phyloP scores from a whole-genome alignment of 2,113 vertebrate species.

The Eulemur macaco region DNA sequence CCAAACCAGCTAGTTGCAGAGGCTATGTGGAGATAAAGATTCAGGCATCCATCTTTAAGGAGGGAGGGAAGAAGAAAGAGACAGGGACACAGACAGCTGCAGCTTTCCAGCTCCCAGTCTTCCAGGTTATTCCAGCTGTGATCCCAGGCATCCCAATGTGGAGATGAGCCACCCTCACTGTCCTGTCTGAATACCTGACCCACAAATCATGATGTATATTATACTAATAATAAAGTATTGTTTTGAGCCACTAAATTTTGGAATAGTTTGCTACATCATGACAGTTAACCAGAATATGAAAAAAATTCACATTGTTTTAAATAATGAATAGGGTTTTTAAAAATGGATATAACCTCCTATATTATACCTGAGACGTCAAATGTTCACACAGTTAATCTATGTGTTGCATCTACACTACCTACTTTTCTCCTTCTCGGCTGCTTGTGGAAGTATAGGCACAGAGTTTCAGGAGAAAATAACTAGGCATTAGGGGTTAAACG shows the following conservation, averaged over 20 bases:
- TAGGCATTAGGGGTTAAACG: not conserved
- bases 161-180: not conserved
- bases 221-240: not conserved
- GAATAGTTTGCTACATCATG: not conserved
- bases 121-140: not conserved
- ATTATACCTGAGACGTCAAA: not conserved
- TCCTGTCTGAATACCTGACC: not conserved
- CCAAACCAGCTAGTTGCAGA: not conserved
- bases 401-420: not conserved
- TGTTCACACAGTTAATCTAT: not conserved
- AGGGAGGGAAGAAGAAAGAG: not conserved
- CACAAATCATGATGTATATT: not conserved
- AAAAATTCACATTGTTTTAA: conserved; percentile 9
- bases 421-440: not conserved
- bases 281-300: not conserved
- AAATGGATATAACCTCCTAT: not conserved
- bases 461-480: not conserved
- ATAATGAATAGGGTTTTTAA: not conserved
- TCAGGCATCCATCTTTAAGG: not conserved
- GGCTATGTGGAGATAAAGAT: not conserved
- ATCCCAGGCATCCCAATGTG: not conserved
- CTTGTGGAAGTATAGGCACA: not conserved
- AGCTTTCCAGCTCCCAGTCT: not conserved
- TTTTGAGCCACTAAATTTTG: not conserved
- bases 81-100: not conserved